Evolutionary conservation across 2,797 vertebrate genomes (phyloP).

Genomic region (Helicolenus hilgendorfi): DNA sequence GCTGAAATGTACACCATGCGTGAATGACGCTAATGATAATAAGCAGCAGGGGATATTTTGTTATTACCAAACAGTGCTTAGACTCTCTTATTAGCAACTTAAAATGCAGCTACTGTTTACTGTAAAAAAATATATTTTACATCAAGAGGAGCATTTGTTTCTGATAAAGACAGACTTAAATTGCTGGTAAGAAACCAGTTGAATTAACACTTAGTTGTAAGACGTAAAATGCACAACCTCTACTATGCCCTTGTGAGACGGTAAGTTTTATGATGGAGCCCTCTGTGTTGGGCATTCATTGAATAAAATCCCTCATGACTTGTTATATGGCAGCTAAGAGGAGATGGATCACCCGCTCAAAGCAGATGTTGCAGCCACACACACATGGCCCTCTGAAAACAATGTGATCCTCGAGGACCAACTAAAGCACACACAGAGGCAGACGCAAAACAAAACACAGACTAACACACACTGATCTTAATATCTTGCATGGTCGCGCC

Average conservation of each 20-base stretch:
- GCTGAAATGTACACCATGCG: slow-evolving; percentile 68
- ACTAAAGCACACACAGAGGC: slow-evolving; percentile 75
- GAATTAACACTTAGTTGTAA: slow-evolving; percentile 51
- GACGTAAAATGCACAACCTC: slow-evolving; percentile 73
- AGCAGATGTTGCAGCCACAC: slow-evolving; percentile 90
- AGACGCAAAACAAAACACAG: slow-evolving; percentile 66
- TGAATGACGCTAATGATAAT: slow-evolving; percentile 78
- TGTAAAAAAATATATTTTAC: neutral
- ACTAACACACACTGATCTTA: slow-evolving; percentile 69
- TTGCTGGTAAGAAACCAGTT: slow-evolving; percentile 32
- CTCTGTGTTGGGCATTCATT: slow-evolving; percentile 85
- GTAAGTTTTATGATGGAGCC: slow-evolving; percentile 83
- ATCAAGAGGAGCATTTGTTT: neutral
- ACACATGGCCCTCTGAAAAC: slow-evolving; percentile 86
- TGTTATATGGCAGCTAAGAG: slow-evolving; percentile 91
- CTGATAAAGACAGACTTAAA: slow-evolving; percentile 17
- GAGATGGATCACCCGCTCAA: slow-evolving; percentile 90
- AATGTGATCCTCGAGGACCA: slow-evolving; percentile 88
- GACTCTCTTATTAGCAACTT: slow-evolving; percentile 37
- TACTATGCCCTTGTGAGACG: slow-evolving; percentile 81
- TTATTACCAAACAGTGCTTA: slow-evolving; percentile 30
- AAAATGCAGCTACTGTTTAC: slow-evolving; percentile 23
- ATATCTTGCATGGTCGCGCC: slow-evolving; percentile 65
- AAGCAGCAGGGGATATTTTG: slow-evolving; percentile 64
- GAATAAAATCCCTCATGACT: slow-evolving; percentile 91